Conservation (phyloP, 2,888 invertebrate genomes). For the Agriopis aurantiaria region DNA sequence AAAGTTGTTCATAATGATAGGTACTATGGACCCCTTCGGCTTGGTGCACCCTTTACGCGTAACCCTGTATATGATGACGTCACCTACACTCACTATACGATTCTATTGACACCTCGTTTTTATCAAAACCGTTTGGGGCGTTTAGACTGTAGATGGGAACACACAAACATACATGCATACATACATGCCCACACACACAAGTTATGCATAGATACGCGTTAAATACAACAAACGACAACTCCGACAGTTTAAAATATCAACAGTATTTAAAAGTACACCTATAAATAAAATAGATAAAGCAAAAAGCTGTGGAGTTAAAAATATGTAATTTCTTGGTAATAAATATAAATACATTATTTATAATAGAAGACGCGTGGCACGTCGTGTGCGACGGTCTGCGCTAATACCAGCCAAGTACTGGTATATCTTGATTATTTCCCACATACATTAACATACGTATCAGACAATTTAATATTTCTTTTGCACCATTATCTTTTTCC, state of each 20-base stretch:
- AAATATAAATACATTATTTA: constrained; percentile 53
- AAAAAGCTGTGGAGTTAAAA: constrained; percentile 26
- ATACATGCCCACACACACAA: no score
- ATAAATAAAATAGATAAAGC: constrained; percentile 26
- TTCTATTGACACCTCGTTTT: no score
- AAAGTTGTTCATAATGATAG: no score
- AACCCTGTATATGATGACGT: no score
- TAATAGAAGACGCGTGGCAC: constrained; percentile 62
- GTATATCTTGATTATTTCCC: constrained; percentile 69
- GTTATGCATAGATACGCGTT: no score
- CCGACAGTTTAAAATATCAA: constrained; percentile 19
- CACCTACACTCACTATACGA: no score
- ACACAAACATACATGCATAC: no score
- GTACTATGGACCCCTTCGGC: no score
- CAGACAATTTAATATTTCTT: constrained; percentile 75
- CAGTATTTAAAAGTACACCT: constrained; percentile 14
- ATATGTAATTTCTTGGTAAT: constrained; percentile 40
- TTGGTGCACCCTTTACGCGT: no score
- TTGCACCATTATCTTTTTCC: constrained; percentile 72
- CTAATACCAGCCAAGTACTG: constrained; percentile 51
- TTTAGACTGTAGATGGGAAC: no score
- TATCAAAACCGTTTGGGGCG: no score
- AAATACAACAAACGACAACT: neutral
- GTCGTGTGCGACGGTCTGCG: constrained; percentile 61
- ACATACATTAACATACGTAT: constrained; percentile 79